Evolutionary conservation across 2,797 vertebrate species (phyloP).

Genomic region (Peromyscus attwateri): DNA sequence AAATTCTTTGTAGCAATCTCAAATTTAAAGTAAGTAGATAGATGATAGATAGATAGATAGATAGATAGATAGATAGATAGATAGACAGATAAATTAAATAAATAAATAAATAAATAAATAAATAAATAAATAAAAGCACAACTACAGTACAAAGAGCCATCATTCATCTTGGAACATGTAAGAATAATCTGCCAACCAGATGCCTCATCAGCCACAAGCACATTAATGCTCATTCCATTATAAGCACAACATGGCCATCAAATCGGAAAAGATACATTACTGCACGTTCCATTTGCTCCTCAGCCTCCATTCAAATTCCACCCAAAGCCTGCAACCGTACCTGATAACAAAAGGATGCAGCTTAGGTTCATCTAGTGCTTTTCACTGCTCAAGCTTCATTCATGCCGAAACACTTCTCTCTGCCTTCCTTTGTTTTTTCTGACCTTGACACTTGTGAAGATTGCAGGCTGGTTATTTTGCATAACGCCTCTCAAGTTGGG

Average conservation of each 20-base stretch:
- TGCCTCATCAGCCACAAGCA: not conserved
- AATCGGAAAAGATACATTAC: not conserved
- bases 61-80: not conserved
- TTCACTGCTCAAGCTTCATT: not conserved
- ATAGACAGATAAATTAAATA: not conserved
- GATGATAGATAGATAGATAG: not conserved
- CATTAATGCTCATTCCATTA: not conserved
- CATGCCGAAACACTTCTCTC: not conserved
- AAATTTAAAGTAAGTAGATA: not conserved
- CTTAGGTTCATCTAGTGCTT: not conserved
- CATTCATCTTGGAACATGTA: not conserved
- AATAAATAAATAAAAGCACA: not conserved
- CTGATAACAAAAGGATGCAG: not conserved
- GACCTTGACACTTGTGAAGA: not conserved
- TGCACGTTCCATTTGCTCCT: not conserved
- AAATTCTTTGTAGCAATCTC: constrained; percentile 2
- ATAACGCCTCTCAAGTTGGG: not conserved
- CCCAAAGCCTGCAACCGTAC: not conserved
- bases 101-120: not conserved
- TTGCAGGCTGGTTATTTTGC: not conserved
- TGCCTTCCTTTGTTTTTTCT: not conserved
- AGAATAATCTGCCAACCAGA: not conserved
- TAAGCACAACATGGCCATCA: not conserved
- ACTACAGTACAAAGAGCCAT: not conserved
- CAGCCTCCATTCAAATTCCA: not conserved